Evolutionary conservation across 2,888 invertebrate species (phyloP).

Genomic region (Magallana nippona): DNA sequence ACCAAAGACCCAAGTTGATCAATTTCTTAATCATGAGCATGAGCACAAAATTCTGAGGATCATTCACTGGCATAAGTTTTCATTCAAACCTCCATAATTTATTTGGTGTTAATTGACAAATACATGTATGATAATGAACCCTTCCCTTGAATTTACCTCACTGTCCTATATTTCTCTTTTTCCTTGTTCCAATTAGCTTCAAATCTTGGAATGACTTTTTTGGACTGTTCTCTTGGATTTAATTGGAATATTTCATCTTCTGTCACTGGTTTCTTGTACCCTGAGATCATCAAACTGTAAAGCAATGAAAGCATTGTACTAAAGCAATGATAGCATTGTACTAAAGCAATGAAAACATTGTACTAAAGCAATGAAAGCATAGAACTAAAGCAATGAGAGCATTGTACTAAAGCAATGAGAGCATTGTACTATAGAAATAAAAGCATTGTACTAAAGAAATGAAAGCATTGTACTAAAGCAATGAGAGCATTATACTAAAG

Average conservation of each 20-base stretch:
- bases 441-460: slow-evolving; percentile 38
- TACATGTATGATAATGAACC: not conserved
- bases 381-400: slow-evolving; percentile 1
- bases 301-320: not conserved
- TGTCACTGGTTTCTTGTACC: slow-evolving; percentile 76
- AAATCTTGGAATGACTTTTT: slow-evolving; percentile 64
- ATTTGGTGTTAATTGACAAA: no score
- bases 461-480: no score
- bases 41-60: no score
- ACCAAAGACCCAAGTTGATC: not conserved
- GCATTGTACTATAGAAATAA: no score
- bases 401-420: no score
- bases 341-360: no score
- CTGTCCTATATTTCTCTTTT: slow-evolving; percentile 51
- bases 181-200: slow-evolving; percentile 68
- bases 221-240: slow-evolving; percentile 72
- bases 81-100: no score
- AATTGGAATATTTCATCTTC: slow-evolving; percentile 75
- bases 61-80: no score
- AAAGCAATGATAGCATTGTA: no score
- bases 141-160: not conserved
- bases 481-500: no score
- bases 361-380: no score
- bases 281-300: slow-evolving; percentile 71
- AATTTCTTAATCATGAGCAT: no score